Evolutionary conservation across 2,113 vertebrate species (phyloP), one percentile per base, ranked within the genome.

Genomic region (human): DNA sequence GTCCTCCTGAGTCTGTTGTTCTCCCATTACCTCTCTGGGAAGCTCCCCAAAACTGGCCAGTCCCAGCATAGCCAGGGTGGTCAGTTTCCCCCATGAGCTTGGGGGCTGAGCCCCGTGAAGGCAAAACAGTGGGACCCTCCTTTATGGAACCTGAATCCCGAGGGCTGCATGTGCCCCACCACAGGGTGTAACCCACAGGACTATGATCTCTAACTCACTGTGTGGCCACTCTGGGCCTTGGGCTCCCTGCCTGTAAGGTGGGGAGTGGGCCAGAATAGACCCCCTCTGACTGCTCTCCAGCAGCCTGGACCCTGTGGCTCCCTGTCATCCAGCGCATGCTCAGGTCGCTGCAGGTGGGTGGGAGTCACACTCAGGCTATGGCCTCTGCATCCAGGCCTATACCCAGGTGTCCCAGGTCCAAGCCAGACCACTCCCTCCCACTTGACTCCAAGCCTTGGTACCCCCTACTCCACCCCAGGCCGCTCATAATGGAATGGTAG

Each of bases 1-100:
- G 85, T 84, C 73, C 45, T 87, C 59, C 81, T 68, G 64, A 66
- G n/a, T 10, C 93, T 68, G 2, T 35, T n/a, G 20, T 52, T 40
- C 20, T 81, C 85, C 61, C 25, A 0, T 32, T 12, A n/a, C 13
- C n/a, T 40, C 35, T n/a, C 25, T 22, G 23, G 70, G 50, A 96
- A 78, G 22, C 66, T 52, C 91, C 76, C 52, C 10, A 0, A 27
- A 57, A 30, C 72, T 38, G n/a, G 59, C 59, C 73, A 32, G 12
- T 70, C 17, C 18, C 4, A 72, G 38, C 59, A 25, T 4, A 93
- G 17, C 43, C 83, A 89, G 40, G 55, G 25, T 12, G 35, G 43
- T 30, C 40, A 17, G 0, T 8, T 0, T 35, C 25, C 9, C 50
- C 30, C n/a, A 8, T 5, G 38, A 18, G 17, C 35, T 4, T 6